Evolutionary conservation across 1,140 invertebrate genomes (phyloP).

Genomic region (Panagrolaimus sp.): DNA sequence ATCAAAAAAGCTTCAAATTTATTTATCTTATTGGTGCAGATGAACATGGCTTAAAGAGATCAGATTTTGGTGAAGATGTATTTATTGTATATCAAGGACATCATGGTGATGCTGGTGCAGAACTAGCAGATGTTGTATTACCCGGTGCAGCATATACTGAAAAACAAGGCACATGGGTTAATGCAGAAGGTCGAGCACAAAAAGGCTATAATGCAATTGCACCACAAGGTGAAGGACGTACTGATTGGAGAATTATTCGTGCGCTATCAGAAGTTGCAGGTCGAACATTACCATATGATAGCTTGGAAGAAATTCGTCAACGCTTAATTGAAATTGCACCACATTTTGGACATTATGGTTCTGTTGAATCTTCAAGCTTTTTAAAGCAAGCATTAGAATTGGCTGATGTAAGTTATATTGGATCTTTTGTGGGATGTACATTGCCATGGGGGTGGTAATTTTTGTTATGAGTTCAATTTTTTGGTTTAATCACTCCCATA

Average conservation of each 20-base stretch:
- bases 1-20: constrained; percentile 68
- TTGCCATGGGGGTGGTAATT: no score
- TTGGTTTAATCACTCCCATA: no score
- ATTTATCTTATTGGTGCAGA: constrained; percentile 88
- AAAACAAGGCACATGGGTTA: constrained; percentile 91
- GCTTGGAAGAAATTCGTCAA: constrained; percentile 72
- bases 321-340: constrained; percentile 76
- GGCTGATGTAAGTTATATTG: constrained; percentile 44
- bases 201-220: constrained; percentile 75
- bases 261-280: constrained; percentile 79
- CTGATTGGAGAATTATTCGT: constrained; percentile 97
- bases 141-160: constrained; percentile 97
- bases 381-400: constrained; percentile 71
- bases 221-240: constrained; percentile 83
- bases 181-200: constrained; percentile 93
- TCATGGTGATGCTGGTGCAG: constrained; percentile 87
- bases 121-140: constrained; percentile 83
- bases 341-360: constrained; percentile 75
- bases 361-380: constrained; percentile 76
- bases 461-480: no score
- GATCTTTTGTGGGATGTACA: no score
- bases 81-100: constrained; percentile 93
- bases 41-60: constrained; percentile 70
- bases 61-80: constrained; percentile 73
- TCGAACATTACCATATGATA: constrained; percentile 79